These are phyloP conservation scores for Psettodes erumei DNA, from an alignment of 2,113 vertebrate genomes.

Conservation along the genomic window DNA sequence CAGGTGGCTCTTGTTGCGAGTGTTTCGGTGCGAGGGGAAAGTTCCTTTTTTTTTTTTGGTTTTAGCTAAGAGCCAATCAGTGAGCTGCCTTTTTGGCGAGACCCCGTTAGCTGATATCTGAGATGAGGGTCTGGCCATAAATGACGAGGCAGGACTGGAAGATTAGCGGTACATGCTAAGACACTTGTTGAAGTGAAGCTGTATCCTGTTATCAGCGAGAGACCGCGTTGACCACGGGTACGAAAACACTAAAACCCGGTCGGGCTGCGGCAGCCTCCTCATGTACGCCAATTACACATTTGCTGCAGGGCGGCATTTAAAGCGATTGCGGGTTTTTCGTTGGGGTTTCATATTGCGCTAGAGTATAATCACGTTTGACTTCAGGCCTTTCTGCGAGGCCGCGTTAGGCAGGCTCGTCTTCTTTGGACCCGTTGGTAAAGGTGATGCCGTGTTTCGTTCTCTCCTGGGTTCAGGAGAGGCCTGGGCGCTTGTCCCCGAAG, in stretches of 20 bases:
- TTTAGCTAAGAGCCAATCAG: not conserved
- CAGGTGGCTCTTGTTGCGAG: not conserved
- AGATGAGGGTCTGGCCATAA: not conserved
- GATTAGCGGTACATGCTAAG: not conserved
- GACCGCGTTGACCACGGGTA: not conserved
- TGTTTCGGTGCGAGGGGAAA: constrained; percentile 21
- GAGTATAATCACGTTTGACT: not conserved
- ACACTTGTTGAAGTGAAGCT: not conserved
- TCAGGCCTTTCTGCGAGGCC: not conserved
- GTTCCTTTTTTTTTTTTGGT: too few relatives aligned
- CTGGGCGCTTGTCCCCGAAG: not conserved
- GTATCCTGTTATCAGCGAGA: not conserved
- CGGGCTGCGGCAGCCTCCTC: not conserved
- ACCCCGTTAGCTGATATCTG: not conserved
- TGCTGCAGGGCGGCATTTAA: not conserved
- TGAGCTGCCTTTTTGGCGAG: not conserved
- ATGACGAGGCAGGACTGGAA: not conserved
- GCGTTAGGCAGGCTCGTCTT: not conserved
- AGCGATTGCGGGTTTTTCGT: not conserved
- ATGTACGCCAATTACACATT: not conserved
- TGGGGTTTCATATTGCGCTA: not conserved
- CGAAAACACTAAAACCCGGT: not conserved
- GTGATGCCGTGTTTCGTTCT: not conserved
- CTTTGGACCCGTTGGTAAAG: not conserved
- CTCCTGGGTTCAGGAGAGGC: not conserved